Conservation (phyloP, 2,888 invertebrate genomes). For the Drosophila mimica region DNA sequence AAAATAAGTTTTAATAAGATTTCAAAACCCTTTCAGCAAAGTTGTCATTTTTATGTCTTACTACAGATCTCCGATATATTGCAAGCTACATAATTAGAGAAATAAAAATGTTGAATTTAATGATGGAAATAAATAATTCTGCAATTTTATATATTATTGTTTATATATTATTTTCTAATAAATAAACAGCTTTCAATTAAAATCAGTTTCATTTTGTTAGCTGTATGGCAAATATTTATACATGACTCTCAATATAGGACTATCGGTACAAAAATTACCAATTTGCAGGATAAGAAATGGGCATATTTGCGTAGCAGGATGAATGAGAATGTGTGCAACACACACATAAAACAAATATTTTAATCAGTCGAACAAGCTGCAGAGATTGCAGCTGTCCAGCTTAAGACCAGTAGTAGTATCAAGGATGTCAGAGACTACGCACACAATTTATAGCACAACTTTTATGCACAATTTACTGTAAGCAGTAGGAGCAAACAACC, state of each 20-base stretch:
- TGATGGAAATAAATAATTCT: not conserved
- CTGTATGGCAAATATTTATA: not conserved
- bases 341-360: conserved; percentile 56
- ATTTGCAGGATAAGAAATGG: not conserved
- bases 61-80: not conserved
- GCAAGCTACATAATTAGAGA: too few relatives aligned
- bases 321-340: conserved; percentile 1
- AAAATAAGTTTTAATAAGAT: not conserved
- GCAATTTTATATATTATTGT: not conserved
- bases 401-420: conserved; percentile 4
- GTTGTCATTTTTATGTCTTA: not conserved
- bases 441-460: conserved; percentile 48
- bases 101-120: not conserved
- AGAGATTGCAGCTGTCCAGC: conserved; percentile 32
- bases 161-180: not conserved
- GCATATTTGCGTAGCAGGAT: not conserved
- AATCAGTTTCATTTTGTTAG: not conserved
- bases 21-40: not conserved
- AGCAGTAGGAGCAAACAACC: conserved; percentile 45
- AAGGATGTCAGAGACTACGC: conserved; percentile 20
- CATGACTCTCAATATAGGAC: not conserved
- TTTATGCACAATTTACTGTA: conserved; percentile 60
- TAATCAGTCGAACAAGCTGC: conserved; percentile 50
- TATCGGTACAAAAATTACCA: not conserved
- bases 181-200: not conserved